A percentile compares a stretch with the other conserved stretches of the same genome.
Evolutionary conservation across 2,797 vertebrate genomes (phyloP).

Genomic region (Hypotaenidia okinawae): DNA sequence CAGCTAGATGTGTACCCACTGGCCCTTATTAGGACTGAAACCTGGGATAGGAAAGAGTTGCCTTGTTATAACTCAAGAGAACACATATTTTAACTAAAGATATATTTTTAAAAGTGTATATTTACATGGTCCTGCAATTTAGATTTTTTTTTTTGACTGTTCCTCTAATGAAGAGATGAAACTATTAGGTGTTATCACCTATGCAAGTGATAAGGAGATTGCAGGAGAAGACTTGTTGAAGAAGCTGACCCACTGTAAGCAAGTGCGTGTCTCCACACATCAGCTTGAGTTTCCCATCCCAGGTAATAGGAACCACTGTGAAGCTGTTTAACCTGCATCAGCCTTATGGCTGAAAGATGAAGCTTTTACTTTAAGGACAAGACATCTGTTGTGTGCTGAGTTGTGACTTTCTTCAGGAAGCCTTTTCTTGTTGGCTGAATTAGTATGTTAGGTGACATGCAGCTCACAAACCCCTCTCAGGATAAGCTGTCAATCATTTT

Average conservation of each 20-base stretch:
- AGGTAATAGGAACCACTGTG: background rate
- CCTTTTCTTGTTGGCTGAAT: background rate
- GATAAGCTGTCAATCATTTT: background rate
- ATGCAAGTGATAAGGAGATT: background rate
- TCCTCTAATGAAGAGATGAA: background rate
- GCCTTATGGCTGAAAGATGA: background rate
- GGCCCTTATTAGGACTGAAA: background rate
- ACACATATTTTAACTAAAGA: background rate
- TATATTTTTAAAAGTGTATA: background rate
- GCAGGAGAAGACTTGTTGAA: background rate
- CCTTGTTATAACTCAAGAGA: background rate
- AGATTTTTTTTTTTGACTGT: background rate
- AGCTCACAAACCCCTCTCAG: background rate
- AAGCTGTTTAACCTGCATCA: background rate
- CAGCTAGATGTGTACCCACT: background rate
- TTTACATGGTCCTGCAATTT: background rate
- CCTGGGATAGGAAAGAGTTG: background rate
- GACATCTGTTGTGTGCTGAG: accelerated
- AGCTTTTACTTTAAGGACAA: background rate
- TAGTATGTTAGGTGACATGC: background rate
- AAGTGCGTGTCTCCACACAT: background rate
- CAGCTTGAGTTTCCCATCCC: background rate
- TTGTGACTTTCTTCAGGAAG: background rate
- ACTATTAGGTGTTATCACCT: background rate
- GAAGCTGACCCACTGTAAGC: background rate